Percentiles rank a stretch among this genome's conserved stretches.
These are phyloP conservation scores for Arenaria interpres DNA, from an alignment of 2,113 vertebrate species.

Conservation along the genomic window DNA sequence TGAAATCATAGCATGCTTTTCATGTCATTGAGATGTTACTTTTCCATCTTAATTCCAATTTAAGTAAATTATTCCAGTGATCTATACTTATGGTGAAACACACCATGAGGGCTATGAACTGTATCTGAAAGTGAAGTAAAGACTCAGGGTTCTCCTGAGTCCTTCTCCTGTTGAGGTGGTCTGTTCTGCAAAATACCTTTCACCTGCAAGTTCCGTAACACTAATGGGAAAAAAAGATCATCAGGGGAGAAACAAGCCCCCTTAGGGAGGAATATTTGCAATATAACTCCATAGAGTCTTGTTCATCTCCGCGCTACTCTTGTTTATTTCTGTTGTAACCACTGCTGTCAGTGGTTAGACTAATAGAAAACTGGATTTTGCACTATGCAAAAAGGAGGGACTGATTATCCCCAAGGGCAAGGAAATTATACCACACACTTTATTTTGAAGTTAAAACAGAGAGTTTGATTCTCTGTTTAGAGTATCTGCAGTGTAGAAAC, in stretches of 20 bases:
- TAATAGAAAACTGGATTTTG: conserved; percentile 23
- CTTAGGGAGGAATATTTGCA: not conserved
- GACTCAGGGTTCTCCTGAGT: not conserved
- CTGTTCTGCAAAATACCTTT: not conserved
- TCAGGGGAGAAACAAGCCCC: rapidly evolving
- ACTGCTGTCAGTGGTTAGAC: not conserved
- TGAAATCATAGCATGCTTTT: not conserved
- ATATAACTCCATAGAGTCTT: not conserved
- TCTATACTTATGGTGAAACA: not conserved
- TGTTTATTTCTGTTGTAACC: conserved; percentile 14
- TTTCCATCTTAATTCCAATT: not conserved
- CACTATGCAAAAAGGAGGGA: not conserved
- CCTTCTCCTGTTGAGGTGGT: not conserved
- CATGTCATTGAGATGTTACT: not conserved
- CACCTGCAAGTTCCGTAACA: not conserved
- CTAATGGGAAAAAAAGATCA: not conserved
- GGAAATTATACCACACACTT: not conserved
- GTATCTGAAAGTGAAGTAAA: not conserved
- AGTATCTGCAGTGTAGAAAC: not conserved
- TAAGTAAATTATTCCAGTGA: not conserved
- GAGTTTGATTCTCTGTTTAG: not conserved
- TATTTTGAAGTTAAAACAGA: not conserved
- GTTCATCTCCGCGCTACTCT: not conserved
- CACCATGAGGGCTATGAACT: not conserved
- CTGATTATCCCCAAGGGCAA: not conserved